Base-by-base conservation (phyloP, 2,888 invertebrate species). In the Lumbricus terrestris region DNA sequence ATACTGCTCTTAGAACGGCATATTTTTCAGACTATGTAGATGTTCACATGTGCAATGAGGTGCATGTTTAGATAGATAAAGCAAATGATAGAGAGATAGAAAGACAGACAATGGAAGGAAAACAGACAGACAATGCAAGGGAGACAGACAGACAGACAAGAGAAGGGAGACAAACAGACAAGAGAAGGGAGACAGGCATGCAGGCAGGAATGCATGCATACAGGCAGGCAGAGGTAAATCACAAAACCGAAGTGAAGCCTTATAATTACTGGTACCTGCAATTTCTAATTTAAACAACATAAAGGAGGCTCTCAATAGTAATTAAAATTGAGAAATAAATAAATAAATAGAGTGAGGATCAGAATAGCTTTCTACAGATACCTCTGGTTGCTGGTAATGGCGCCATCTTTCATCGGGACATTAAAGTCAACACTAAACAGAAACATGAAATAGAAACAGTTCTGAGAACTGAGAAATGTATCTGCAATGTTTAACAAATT, bases 401-500 rank as follows among this genome's bases (percentile, higher is more conserved):
- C 97, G 8, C 98, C 98, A 92, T 98, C 98, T 95, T 99, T 99
- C 93, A 95, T 93, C 3, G 99, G 99, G 16, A 99, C 99, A 96
- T 99, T 99, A 95, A 99, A 99, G 95, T 99, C 99, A 90, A 99
- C 99, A 94, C 99, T 99, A 94, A 29, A 40, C n/a, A 34, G 37
- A 88, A 88, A 88, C 34, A 42, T 88, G 42, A 40, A 37, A 42
- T 18, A 23, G 37, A 29, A 34, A 40, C 4, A 34, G 34, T 37
- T 40, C 0, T 42, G 40, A 13, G 8, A 29, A 37, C 0, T 42
- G 40, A 13, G 8, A 29, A 37, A 34, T 15, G 42, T 20, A n/a
- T 34, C 0, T 13, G n/a, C 69, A 69, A 8, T 47, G 47, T 20
- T 47, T n/a, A n/a, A n/a, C n/a, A n/a, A n/a, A 69, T 69, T 69